Conservation (phyloP, 2,888 invertebrate genomes). For the Tenthredo livida region DNA sequence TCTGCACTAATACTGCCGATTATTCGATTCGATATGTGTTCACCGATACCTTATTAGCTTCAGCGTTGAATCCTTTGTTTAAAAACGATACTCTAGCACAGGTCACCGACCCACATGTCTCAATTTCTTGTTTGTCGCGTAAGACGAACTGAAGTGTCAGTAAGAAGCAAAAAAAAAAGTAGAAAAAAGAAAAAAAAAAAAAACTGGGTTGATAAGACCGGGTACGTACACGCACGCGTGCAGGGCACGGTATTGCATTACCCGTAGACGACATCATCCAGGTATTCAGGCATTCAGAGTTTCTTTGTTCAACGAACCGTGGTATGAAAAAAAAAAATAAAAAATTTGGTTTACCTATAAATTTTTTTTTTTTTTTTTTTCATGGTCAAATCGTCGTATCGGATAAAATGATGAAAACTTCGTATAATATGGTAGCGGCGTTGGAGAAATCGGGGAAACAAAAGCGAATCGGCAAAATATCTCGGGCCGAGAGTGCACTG, state of each 20-base stretch:
- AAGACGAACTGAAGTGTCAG: neutral
- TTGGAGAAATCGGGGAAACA: slow-evolving; percentile 47
- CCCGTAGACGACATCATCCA: slow-evolving; percentile 9
- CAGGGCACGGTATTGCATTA: neutral
- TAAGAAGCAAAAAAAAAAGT: neutral
- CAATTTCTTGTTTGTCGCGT: slow-evolving; percentile 22
- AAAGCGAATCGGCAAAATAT: slow-evolving; percentile 53
- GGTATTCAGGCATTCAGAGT: neutral
- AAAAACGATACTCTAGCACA: neutral
- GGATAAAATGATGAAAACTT: neutral
- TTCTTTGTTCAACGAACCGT: neutral
- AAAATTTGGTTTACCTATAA: neutral
- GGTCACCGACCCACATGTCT: neutral
- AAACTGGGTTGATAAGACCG: neutral
- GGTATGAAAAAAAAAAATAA: neutral
- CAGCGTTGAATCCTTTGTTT: neutral
- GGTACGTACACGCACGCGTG: neutral
- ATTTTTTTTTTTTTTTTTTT: neutral
- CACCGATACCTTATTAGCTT: neutral
- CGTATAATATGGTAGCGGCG: neutral
- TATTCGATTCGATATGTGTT: too few species aligned
- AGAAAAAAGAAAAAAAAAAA: neutral
- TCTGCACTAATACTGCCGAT: too few species aligned
- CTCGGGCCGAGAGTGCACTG: slow-evolving; percentile 48
- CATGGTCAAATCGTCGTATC: neutral